Evolutionary conservation across 1,140 invertebrate genomes (phyloP), one percentile per base, ranked within the genome.

Genomic region (Calycopis cecrops): DNA sequence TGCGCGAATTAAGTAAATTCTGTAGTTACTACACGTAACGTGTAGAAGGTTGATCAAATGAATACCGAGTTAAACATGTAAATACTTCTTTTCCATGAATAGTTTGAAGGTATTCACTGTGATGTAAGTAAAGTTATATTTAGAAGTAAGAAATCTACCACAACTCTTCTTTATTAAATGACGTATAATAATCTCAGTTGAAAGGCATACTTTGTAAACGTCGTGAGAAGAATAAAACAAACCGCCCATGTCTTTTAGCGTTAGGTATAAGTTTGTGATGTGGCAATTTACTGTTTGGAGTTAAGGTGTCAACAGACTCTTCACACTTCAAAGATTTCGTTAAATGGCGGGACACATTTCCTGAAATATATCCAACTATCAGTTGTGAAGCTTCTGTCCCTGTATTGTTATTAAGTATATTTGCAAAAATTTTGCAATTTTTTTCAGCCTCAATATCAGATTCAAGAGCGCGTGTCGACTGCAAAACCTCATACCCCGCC

Each of bases 261-360:
- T 60, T 21, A n/a, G n/a, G n/a, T n/a, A 66, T 55, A n/a, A 66
- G 40, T 52, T 57, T 60, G 21, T 66, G 59, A 52, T 51, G 49
- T 38, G 44, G 54, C 12, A 62, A 14, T 52, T 55, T 62, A 12
- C 42, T 8, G 12, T 11, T 21, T 35, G 54, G 48, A 9, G 35
- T 34, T 14, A 65, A 57, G 9, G 35, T 51, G 18, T 55, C 35
- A 14, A 55, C 14, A 52, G 59, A 62, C 10, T 14, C 33, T 49
- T 62, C 59, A 54, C 59, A 61, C 53, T 65, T 65, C n/a, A 62
- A 34, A 18, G n/a, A 3, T 58, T 42, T 55, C 9, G 9, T 50
- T 10, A 61, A 53, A 48, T 60, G 47, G n/a, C 55, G 21, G 6
- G 58, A 35, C 21, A 60, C 55, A 50, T 40, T 52, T 9, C 58